These are phyloP conservation scores for Azemiops feae DNA, from an alignment of 2,113 vertebrate species.

Conservation along the genomic window DNA sequence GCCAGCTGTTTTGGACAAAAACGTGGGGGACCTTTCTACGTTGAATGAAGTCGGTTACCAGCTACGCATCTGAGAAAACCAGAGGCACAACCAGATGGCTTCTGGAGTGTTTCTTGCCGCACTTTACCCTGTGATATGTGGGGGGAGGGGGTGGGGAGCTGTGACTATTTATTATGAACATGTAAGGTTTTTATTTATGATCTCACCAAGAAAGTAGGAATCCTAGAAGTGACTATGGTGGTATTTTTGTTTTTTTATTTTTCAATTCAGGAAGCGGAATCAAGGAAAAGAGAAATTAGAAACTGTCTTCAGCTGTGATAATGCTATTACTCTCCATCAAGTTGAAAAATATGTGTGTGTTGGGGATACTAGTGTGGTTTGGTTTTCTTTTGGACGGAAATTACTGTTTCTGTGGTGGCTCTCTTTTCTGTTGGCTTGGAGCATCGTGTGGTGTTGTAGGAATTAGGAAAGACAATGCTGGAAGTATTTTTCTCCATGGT, in stretches of 20 bases:
- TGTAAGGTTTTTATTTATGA: constrained; percentile 46
- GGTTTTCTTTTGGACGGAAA: constrained; percentile 29
- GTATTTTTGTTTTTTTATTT: constrained; percentile 48
- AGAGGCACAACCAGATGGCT: constrained; percentile 22
- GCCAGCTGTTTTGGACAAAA: constrained; percentile 84
- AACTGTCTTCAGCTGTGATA: constrained; percentile 10
- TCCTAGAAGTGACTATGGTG: constrained; percentile 50
- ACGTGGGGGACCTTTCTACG: constrained; percentile 81
- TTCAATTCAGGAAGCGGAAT: constrained; percentile 40
- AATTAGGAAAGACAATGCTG: constrained; percentile 31
- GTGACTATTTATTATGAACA: constrained; percentile 58
- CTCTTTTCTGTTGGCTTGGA: constrained; percentile 47
- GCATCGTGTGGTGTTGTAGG: constrained; percentile 45
- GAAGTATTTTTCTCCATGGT: constrained; percentile 33
- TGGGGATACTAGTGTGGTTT: constrained; percentile 22
- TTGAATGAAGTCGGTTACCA: constrained; percentile 91
- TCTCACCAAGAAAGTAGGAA: constrained; percentile 53
- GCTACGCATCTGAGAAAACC: constrained; percentile 84
- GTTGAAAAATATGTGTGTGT: constrained; percentile 23
- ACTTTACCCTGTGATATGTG: constrained; percentile 62
- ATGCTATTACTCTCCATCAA: constrained; percentile 28
- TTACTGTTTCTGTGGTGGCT: constrained; percentile 35
- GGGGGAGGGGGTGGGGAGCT: constrained; percentile 39
- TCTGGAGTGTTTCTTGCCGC: constrained; percentile 65
- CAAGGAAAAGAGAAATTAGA: constrained; percentile 33